These are phyloP conservation scores for Pangasius macronema DNA, from an alignment of 2,797 vertebrate species.

Conservation along the genomic window DNA sequence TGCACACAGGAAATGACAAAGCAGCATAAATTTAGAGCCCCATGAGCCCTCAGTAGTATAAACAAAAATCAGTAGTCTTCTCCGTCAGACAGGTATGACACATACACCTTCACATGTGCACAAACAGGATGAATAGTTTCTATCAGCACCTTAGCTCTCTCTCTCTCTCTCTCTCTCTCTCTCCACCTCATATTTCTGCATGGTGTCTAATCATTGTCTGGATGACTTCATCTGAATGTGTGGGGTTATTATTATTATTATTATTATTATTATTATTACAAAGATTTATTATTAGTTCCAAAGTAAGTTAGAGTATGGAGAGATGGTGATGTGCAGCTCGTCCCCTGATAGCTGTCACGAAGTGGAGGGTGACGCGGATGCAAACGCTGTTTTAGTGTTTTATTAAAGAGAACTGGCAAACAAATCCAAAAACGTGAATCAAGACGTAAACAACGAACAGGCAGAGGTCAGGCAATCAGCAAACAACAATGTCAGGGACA, in stretches of 20 bases:
- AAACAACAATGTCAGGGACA: no score
- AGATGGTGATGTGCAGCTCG: neutral
- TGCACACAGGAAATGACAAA: neutral
- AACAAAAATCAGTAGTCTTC: neutral
- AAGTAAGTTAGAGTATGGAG: neutral
- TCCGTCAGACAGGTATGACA: neutral
- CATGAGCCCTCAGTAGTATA: neutral
- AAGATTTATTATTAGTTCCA: neutral
- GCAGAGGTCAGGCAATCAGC: no score
- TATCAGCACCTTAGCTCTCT: neutral
- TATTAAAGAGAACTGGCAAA: no score
- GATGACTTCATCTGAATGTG: neutral
- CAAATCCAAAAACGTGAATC: no score
- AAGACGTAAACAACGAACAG: no score
- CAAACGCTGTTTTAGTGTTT: no score
- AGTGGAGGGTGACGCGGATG: no score
- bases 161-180: neutral
- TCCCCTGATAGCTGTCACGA: neutral
- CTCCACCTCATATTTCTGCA: neutral
- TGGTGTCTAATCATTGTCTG: neutral
- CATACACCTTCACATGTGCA: neutral
- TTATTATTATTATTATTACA: neutral
- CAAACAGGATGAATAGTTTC: neutral
- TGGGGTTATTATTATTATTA: neutral
- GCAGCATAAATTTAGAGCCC: neutral